Conservation (phyloP, 2,797 vertebrate species). For the Knipowitschia caucasica region DNA sequence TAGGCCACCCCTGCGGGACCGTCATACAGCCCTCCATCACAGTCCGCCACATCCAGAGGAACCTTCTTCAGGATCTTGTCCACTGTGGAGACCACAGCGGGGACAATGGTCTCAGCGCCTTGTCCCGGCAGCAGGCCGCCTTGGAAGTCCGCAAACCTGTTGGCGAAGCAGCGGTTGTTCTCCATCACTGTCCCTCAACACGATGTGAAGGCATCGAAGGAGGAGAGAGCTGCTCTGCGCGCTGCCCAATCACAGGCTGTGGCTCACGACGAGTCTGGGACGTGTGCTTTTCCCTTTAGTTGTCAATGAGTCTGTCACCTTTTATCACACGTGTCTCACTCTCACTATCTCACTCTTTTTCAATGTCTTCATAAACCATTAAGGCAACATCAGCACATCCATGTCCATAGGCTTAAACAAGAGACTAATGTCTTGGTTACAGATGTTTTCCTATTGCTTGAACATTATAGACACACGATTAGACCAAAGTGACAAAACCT, state of each 20-base stretch:
- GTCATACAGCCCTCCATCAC: conserved; percentile 82
- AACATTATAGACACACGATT: too few relatives aligned
- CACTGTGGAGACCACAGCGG: conserved; percentile 75
- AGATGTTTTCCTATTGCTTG: too few relatives aligned
- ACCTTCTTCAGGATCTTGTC: conserved; percentile 78
- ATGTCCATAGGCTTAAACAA: too few relatives aligned
- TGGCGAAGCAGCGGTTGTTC: conserved; percentile 83
- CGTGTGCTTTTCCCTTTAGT: too few relatives aligned
- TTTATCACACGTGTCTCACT: too few relatives aligned
- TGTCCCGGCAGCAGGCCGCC: conserved; percentile 77
- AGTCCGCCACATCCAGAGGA: conserved; percentile 63
- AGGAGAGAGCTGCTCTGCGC: conserved; percentile 13
- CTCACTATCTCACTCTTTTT: too few relatives aligned
- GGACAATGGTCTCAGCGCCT: conserved; percentile 66
- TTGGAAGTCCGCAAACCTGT: conserved; percentile 84
- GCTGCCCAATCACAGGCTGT: conserved; percentile 27
- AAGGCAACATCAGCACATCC: too few relatives aligned
- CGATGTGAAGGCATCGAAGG: conserved; percentile 16
- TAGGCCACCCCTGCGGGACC: conserved; percentile 85
- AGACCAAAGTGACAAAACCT: too few relatives aligned
- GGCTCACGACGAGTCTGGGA: too few relatives aligned
- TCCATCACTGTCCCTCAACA: conserved; percentile 69
- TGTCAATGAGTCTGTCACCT: too few relatives aligned
- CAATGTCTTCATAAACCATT: too few relatives aligned
- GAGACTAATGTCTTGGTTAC: too few relatives aligned